Base-by-base conservation (phyloP, 2,888 invertebrate species). In the Yponomeuta cagnagella region DNA sequence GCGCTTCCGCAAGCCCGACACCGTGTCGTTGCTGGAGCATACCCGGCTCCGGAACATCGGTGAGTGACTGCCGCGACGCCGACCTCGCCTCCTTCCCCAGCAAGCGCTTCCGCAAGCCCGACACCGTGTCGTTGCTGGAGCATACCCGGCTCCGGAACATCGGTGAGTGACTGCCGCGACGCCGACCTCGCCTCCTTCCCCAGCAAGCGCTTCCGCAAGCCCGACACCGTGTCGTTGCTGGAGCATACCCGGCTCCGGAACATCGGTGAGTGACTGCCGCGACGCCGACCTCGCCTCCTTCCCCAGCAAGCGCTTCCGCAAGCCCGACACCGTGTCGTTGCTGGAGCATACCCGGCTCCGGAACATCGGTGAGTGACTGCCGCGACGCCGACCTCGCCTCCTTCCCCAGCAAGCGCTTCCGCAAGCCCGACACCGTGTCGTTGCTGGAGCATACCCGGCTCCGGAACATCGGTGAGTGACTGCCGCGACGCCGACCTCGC, bases 161-260 rank as follows among this genome's bases (percentile, higher is more conserved):
- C 83, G 98, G 98, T 98, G 85, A 88, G 86, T 52, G 33, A 33
- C 70, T 94, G 93, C 71, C 96, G 96, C 79, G 93, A 95, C n/a
- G 97, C 97, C 87, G 79, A 89, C 63, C 93, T 97, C 23, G 94
- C 95, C 70, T 95, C 95, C 73, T 96, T 96, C 93, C 96, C 97
- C 71, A 97, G 97, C 89, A 98, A 98, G 88, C 93, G 97, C 77
- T 97, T 97, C 88, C 96, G 98, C 86, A 96, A 96, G 79, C 97
- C 97, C 0, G 33, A 33, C 33, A 33, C 33, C 33, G 33, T 33
- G 3, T 33, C 98, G 63, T 93, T 99, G 75, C 87, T 99, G 76
- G 99, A 99, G 82, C 97, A 99, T 82, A 99, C 99, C 75, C 93
- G 99, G 83, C 94, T 99, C 74, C 94, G 99, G 89, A 98, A 98